Percentiles rank a stretch among this genome's conserved stretches.
These are phyloP conservation scores for Melanotaenia duboulayi DNA, from an alignment of 2,113 vertebrate species.

Conservation along the genomic window DNA sequence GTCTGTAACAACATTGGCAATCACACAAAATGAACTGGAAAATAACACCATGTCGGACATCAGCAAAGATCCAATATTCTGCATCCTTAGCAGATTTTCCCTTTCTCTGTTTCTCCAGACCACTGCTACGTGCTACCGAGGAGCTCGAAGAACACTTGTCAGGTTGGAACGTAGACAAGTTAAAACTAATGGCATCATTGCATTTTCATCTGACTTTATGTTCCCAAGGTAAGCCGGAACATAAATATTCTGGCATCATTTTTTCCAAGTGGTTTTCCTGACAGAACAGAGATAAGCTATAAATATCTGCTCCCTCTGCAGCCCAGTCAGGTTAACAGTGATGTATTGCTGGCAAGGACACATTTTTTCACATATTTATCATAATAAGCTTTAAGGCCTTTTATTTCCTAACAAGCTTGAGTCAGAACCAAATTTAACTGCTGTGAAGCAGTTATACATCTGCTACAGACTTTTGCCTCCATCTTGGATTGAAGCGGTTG, in stretches of 20 bases:
- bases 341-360: constrained; percentile 30
- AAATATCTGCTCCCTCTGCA: constrained; percentile 24
- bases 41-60: too few relatives aligned
- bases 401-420: constrained; percentile 59
- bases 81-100: too few relatives aligned
- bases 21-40: too few relatives aligned
- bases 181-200: not conserved
- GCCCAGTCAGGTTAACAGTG: constrained; percentile 51
- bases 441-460: constrained; percentile 20
- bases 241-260: not conserved
- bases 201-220: not conserved
- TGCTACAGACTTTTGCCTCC: not conserved
- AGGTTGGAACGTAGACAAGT: not conserved
- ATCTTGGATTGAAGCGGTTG: not conserved
- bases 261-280: not conserved
- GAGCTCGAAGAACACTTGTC: not conserved
- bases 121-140: not conserved
- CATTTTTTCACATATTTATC: constrained; percentile 50
- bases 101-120: too few relatives aligned
- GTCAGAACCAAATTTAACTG: constrained; percentile 20
- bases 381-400: constrained; percentile 58
- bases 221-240: not conserved
- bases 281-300: constrained; percentile 22
- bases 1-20: too few relatives aligned
- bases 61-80: too few relatives aligned